phyloP scores from a whole-genome alignment of 2,797 vertebrate genomes.

The Enteromius afrohamiltoni region DNA sequence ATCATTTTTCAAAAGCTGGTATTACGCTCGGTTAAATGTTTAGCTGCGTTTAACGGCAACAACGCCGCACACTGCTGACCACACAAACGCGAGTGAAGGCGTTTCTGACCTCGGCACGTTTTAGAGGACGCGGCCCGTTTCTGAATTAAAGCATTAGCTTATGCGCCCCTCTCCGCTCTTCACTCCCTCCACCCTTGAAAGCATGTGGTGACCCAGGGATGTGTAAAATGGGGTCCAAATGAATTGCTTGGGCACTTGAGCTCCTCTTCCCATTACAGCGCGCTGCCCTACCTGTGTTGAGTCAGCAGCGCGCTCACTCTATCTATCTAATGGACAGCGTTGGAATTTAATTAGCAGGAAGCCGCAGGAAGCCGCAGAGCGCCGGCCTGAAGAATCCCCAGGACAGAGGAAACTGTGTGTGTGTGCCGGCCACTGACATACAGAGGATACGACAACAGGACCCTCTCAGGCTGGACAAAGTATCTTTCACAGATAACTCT shows the following conservation, averaged over 20 bases:
- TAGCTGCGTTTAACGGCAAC: background rate
- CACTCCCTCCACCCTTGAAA: slow-evolving; percentile 73
- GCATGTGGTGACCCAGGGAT: slow-evolving; percentile 76
- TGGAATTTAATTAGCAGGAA: slow-evolving; percentile 99
- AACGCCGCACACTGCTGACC: slow-evolving; percentile 8
- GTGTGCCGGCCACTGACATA: slow-evolving; percentile 3
- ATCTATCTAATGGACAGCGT: slow-evolving; percentile 97
- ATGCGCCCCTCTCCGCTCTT: slow-evolving; percentile 37
- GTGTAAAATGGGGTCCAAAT: slow-evolving; percentile 75
- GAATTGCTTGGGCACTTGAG: slow-evolving; percentile 77
- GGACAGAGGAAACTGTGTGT: slow-evolving; percentile 55
- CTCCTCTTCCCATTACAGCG: slow-evolving; percentile 82
- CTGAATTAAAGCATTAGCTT: slow-evolving; percentile 71
- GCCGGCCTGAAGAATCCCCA: slow-evolving; percentile 66
- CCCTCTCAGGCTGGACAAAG: slow-evolving; percentile 17
- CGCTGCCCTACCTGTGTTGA: slow-evolving; percentile 95
- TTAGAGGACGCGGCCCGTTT: slow-evolving; percentile 73
- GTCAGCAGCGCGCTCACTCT: slow-evolving; percentile 92
- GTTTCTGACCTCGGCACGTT: slow-evolving; percentile 52
- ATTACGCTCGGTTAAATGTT: slow-evolving; percentile 6
- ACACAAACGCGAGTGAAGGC: background rate
- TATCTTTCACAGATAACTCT: background rate
- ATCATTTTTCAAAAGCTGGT: background rate
- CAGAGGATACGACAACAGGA: slow-evolving; percentile 36
- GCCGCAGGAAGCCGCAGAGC: slow-evolving; percentile 90